These are phyloP conservation scores for Arremon aurantiirostris DNA, from an alignment of 2,797 vertebrate species.

Conservation along the genomic window DNA sequence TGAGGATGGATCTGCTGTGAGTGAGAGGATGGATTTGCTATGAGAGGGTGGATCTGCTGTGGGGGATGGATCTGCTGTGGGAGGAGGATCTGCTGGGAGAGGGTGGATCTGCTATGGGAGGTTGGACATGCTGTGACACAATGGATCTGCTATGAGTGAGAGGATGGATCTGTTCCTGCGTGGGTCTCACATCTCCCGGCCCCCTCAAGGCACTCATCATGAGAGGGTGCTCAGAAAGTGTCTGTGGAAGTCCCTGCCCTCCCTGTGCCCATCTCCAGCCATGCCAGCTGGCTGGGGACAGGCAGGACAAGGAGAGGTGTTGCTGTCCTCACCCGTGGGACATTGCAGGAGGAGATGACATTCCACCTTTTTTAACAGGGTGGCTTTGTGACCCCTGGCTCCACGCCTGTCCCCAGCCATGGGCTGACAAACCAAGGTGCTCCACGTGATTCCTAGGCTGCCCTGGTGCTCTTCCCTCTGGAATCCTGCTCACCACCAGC, in stretches of 20 bases:
- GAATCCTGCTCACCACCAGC: not conserved
- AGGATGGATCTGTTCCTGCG: rapidly evolving
- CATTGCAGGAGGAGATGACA: not conserved
- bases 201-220: rapidly evolving
- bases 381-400: not conserved
- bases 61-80: too few relatives aligned
- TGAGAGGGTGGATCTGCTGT: too few relatives aligned
- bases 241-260: not conserved
- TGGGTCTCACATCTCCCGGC: rapidly evolving
- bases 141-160: not conserved
- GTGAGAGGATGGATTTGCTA: too few relatives aligned
- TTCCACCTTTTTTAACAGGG: not conserved
- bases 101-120: not conserved
- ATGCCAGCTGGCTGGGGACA: not conserved
- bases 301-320: not conserved
- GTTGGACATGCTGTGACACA: rapidly evolving
- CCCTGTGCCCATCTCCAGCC: not conserved
- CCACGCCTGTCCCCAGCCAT: not conserved
- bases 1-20: too few relatives aligned
- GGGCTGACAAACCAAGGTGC: not conserved
- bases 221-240: not conserved
- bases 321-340: constrained; percentile 78
- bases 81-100: too few relatives aligned
- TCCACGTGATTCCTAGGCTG: rapidly evolving
- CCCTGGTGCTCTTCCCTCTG: not conserved